Conservation (phyloP, 2,888 invertebrate species). For the Dysmachus trigonus region DNA sequence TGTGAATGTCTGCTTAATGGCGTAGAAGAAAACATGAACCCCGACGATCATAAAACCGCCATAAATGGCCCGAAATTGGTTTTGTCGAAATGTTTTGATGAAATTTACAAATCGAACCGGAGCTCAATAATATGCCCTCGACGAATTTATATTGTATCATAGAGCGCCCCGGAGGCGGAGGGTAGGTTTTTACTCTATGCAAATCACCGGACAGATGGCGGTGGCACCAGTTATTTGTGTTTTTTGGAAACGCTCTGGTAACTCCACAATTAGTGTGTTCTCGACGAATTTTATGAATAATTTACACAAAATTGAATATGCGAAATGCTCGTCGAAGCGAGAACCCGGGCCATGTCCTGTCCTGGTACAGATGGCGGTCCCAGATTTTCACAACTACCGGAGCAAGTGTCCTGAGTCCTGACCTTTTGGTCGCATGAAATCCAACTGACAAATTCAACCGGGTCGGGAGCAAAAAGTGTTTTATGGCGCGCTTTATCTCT, state of each 20-base stretch:
- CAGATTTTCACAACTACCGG: slow-evolving; percentile 1
- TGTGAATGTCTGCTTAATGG: slow-evolving; percentile 32
- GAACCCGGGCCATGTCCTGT: not conserved
- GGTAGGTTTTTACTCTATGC: slow-evolving; percentile 32
- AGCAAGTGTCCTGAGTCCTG: not conserved
- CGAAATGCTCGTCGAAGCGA: slow-evolving; percentile 1
- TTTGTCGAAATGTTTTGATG: not conserved
- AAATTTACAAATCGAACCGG: slow-evolving; percentile 32
- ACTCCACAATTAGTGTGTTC: slow-evolving; percentile 29
- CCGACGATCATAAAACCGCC: slow-evolving; percentile 2
- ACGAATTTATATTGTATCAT: not conserved
- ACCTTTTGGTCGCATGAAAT: not conserved
- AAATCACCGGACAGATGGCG: slow-evolving; percentile 28
- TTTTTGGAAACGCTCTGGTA: slow-evolving; percentile 44
- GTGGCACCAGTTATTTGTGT: slow-evolving; percentile 3
- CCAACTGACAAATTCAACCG: not conserved
- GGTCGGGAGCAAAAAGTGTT: not conserved
- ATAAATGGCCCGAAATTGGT: not conserved
- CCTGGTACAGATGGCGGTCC: slow-evolving; percentile 7
- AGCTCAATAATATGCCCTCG: not conserved
- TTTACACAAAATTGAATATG: slow-evolving; percentile 42
- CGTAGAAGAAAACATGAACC: slow-evolving; percentile 39
- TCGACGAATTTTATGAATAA: slow-evolving; percentile 43
- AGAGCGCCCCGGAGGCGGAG: not conserved
- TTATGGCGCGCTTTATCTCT: not conserved